phyloP scores from a whole-genome alignment of 1,140 invertebrate species.

The Drosophila leontia region DNA sequence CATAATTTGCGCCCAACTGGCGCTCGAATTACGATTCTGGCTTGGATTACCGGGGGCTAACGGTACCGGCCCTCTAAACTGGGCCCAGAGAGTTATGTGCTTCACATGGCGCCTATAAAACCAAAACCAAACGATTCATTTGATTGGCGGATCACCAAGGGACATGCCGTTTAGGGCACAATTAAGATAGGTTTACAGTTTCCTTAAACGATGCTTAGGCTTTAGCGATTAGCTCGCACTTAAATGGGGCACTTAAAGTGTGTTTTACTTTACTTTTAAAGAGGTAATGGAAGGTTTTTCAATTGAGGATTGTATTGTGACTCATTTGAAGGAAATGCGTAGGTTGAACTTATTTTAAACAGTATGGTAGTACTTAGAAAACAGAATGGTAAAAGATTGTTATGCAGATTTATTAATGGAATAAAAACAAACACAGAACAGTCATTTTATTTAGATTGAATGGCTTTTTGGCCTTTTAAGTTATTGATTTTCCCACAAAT shows the following conservation, averaged over 20 bases:
- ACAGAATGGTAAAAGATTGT: too few relatives aligned
- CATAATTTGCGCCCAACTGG: constrained; percentile 52
- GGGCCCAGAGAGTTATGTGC: constrained; percentile 47
- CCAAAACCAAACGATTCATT: constrained; percentile 29
- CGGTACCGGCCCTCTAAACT: constrained; percentile 53
- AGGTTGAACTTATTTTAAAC: background rate
- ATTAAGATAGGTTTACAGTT: constrained; percentile 50
- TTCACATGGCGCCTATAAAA: constrained; percentile 48
- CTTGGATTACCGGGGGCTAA: constrained; percentile 60
- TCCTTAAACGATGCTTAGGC: constrained; percentile 35
- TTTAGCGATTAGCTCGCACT: constrained; percentile 15
- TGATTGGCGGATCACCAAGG: constrained; percentile 29
- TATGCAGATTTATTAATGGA: background rate
- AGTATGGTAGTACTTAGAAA: background rate
- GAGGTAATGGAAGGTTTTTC: background rate
- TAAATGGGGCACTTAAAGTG: constrained; percentile 22
- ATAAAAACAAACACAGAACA: background rate
- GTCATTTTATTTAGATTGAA: too few relatives aligned
- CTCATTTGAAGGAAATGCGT: background rate
- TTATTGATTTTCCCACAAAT: too few relatives aligned
- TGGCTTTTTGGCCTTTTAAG: too few relatives aligned
- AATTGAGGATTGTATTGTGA: constrained; percentile 1
- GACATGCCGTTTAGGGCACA: constrained; percentile 42
- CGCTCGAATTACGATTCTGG: constrained; percentile 62
- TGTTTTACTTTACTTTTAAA: constrained; percentile 1